Base-by-base conservation (phyloP, 2,113 vertebrate genomes). In the Laticauda laticaudata region DNA sequence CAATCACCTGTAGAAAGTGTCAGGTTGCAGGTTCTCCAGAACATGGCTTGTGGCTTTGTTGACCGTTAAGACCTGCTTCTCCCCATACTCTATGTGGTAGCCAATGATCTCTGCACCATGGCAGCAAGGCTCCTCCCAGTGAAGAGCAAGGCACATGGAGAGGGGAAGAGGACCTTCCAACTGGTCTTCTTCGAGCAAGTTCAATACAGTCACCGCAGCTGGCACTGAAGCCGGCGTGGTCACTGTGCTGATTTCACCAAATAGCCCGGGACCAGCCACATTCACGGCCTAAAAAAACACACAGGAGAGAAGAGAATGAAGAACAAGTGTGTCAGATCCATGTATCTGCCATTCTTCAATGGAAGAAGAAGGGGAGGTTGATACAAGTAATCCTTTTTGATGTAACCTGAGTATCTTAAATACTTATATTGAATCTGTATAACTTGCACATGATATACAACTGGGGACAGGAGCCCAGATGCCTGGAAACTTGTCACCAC, bases 81-180 rank as follows among this genome's bases (percentile, higher is more conserved):
- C 98, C 91, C 98, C 98, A 90, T 97, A 98, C 54, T 98, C 98
- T 26, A 98, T 97, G n/a, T 98, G 98, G 95, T 98, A 98, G 6
- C 97, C 98, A 26, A 96, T 97, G 95, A 98, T 96, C 90, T 98
- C 98, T 88, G 97, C 96, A 48, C 98, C 98, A 0, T 98, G 97
- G 93, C 97, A 97, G 56, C 97, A 97, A 0, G 98, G 98, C 75
- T 98, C 98, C 54, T 98, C 97, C 98, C 98, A 98, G 0, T 96
- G 97, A 92, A 98, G 92, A 39, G 97, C 97, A 96, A 98, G 97
- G 97, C 98, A 98, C 92, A 95, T 96, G 29, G 97, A 97, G 86
- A 96, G 92, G 34, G 97, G 96, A 90, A 96, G 59, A 91, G 95
- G 75, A n/a, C 93, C 88, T 56, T 97, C 97, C 89, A 96, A 8